Evolutionary conservation across 2,113 vertebrate species (phyloP), one percentile per base, ranked within the genome.

Genomic region (Colistium nudipinnis): DNA sequence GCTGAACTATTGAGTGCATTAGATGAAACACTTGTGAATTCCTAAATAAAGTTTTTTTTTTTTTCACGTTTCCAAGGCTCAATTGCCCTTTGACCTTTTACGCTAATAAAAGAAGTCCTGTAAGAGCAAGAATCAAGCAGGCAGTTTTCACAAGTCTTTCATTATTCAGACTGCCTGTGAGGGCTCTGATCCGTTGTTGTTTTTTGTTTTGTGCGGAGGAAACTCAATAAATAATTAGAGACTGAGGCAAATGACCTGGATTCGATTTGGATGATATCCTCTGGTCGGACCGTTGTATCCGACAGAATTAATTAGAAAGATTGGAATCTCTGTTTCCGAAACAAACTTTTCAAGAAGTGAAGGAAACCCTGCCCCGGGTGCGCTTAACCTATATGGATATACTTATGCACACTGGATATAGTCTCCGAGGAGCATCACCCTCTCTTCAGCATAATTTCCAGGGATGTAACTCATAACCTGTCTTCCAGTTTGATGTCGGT

Each of bases 211-310:
- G 28, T 20, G 38, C 53, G 41, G 51, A 64, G 59, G 22, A 75
- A 87, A 76, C 68, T 85, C 82, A 66, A 89, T 90, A 90, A 87
- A 84, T 83, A 87, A 89, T 90, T 86, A 90, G 64, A 79, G 71
- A 70, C 52, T 16, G 45, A 67, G 63, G 67, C 36, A 68, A 88
- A 86, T 84, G 72, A 85, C 81, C 74, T 22, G 77, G 76, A 85
- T 88, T 85, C 76, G 76, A 84, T 85, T 72, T 74, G 68, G 76
- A n/a, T 70, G 81, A 85, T 83, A 82, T 85, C 49, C 65, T 76
- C 79, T 74, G 84, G 73, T 83, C 81, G 72, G 70, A 72, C 35
- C 33, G 47, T 60, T 20, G 56, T 71, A 56, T 78, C 83, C 53
- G 73, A 66, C 86, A 62, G 66, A 83, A 87, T 88, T 74, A 83